These are phyloP conservation scores for Chrysopilus asiliformis DNA, from an alignment of 2,888 invertebrate genomes.

Conservation along the genomic window DNA sequence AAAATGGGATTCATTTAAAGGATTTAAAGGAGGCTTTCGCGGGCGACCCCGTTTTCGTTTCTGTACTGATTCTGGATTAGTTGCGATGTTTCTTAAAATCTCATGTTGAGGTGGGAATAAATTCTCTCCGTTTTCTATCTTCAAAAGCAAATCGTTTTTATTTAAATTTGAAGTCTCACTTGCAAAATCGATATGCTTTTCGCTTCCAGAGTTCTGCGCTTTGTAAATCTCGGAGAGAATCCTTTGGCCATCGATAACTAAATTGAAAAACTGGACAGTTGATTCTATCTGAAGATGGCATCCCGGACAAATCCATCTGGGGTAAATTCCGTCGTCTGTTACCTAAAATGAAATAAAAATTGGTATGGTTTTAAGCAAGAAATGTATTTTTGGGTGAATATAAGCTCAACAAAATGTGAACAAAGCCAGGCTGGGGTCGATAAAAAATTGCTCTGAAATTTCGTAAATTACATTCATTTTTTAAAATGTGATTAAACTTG, in stretches of 20 bases:
- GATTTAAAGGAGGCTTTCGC: slow-evolving; percentile 37
- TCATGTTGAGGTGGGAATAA: slow-evolving; percentile 45
- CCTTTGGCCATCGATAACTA: slow-evolving; percentile 55
- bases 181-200: no score
- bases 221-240: slow-evolving; percentile 29
- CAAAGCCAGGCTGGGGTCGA: slow-evolving; percentile 4
- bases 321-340: slow-evolving; percentile 52
- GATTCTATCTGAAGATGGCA: slow-evolving; percentile 64
- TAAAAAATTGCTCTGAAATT: neutral
- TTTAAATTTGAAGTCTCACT: slow-evolving; percentile 23
- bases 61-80: slow-evolving; percentile 39
- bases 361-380: neutral
- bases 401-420: slow-evolving; percentile 7
- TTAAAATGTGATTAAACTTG: neutral
- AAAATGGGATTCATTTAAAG: slow-evolving; percentile 13
- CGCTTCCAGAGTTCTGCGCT: no score
- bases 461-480: neutral
- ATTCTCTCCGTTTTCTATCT: neutral
- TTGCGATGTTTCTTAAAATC: slow-evolving; percentile 22
- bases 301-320: slow-evolving; percentile 60
- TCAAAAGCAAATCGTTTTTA: neutral
- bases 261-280: slow-evolving; percentile 57
- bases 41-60: slow-evolving; percentile 57
- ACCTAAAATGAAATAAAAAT: slow-evolving; percentile 39
- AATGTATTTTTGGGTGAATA: neutral